These are phyloP conservation scores for Meriones psammophilus DNA, from an alignment of 2,797 vertebrate genomes.

Conservation along the genomic window DNA sequence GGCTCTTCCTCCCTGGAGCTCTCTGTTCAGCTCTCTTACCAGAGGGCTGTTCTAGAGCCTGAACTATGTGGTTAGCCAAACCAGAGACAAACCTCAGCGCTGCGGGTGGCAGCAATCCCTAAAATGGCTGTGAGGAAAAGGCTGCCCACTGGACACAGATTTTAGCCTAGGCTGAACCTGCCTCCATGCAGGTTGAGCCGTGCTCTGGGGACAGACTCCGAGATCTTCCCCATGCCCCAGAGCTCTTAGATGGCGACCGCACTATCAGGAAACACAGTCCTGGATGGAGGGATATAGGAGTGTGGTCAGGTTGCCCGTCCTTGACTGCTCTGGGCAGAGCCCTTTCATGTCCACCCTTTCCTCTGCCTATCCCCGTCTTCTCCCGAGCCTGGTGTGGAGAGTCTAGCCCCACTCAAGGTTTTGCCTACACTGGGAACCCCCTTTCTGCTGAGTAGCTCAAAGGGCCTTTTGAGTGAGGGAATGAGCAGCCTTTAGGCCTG, in stretches of 20 bases:
- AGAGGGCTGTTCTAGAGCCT: neutral
- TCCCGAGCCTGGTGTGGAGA: neutral
- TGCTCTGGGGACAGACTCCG: neutral
- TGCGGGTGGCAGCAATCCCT: neutral
- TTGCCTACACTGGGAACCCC: neutral
- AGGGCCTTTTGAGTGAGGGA: conserved; percentile 61
- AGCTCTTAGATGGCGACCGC: neutral
- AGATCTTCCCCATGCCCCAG: neutral
- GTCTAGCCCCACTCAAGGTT: conserved; percentile 15
- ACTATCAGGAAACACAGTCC: rapidly evolving
- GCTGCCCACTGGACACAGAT: neutral
- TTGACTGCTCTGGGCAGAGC: neutral
- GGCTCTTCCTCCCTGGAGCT: neutral
- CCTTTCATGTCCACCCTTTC: no score
- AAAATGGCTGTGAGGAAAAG: neutral
- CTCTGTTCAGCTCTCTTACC: neutral
- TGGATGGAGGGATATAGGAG: rapidly evolving
- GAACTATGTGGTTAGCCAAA: neutral
- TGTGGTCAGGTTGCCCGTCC: neutral
- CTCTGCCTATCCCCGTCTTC: neutral
- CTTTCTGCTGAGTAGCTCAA: conserved; percentile 52
- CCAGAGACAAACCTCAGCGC: neutral
- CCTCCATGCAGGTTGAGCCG: neutral
- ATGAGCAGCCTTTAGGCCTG: conserved; percentile 5
- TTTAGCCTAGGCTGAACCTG: neutral